Conservation (phyloP, 2,113 vertebrate species). For the Gymnarchus niloticus region DNA sequence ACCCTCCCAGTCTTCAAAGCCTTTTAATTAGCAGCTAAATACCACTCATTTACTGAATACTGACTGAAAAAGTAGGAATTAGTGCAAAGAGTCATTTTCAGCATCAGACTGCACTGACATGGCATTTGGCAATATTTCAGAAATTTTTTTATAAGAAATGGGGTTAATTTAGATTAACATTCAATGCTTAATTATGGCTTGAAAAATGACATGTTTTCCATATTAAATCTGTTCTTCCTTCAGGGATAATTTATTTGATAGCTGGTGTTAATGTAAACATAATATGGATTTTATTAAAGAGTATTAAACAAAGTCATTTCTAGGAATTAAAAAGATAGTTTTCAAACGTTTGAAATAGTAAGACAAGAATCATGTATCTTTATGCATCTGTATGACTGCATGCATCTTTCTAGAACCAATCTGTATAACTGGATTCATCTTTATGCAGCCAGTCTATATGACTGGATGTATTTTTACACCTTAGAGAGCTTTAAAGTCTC, state of each 20-base stretch:
- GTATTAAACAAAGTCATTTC: background rate
- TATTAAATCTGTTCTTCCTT: background rate
- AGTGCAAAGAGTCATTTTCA: background rate
- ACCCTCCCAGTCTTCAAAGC: background rate
- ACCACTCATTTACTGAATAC: background rate
- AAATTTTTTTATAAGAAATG: background rate
- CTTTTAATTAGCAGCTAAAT: background rate
- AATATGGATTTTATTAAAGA: background rate
- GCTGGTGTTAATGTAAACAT: background rate
- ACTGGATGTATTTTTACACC: too few species aligned
- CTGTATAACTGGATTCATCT: background rate
- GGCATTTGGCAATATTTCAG: background rate
- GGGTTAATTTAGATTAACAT: conserved; percentile 20
- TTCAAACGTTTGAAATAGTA: background rate
- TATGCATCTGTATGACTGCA: too few species aligned
- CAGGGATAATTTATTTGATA: conserved; percentile 10
- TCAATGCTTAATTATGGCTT: conserved; percentile 13
- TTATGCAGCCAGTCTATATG: background rate
- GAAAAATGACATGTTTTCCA: background rate
- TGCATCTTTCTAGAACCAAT: background rate
- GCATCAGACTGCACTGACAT: background rate
- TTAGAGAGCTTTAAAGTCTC: too few species aligned
- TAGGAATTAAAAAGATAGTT: background rate
- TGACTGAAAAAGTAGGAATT: background rate
- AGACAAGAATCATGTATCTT: too few species aligned